These are phyloP conservation scores for Tychaedon coryphoeus DNA, from an alignment of 2,113 vertebrate genomes.

Conservation along the genomic window DNA sequence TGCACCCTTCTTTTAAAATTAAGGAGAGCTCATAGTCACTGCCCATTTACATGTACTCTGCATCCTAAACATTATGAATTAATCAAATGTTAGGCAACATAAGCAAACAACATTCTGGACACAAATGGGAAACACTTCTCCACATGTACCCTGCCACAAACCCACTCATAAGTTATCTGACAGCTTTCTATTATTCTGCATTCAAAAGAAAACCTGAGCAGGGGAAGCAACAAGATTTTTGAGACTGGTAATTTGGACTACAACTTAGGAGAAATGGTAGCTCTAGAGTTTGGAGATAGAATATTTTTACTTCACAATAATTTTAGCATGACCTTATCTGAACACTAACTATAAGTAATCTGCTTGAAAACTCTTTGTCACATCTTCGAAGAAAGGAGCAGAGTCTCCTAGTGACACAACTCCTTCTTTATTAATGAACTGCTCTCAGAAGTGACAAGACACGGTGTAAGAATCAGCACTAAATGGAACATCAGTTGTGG, in stretches of 20 bases:
- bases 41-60: background rate
- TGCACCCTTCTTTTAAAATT: background rate
- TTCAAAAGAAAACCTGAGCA: background rate
- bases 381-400: background rate
- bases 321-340: background rate
- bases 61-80: background rate
- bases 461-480: background rate
- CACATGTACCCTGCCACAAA: background rate
- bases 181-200: background rate
- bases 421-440: background rate
- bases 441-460: background rate
- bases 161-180: background rate
- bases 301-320: background rate
- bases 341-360: background rate
- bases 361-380: background rate
- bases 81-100: background rate
- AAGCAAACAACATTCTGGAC: background rate
- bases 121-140: background rate
- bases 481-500: background rate
- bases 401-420: background rate
- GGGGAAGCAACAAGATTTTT: background rate
- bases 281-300: background rate
- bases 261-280: background rate
- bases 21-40: background rate
- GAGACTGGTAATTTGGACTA: background rate